Evolutionary conservation across 2,113 vertebrate species (phyloP).

Genomic region (Laterallus jamaicensis): DNA sequence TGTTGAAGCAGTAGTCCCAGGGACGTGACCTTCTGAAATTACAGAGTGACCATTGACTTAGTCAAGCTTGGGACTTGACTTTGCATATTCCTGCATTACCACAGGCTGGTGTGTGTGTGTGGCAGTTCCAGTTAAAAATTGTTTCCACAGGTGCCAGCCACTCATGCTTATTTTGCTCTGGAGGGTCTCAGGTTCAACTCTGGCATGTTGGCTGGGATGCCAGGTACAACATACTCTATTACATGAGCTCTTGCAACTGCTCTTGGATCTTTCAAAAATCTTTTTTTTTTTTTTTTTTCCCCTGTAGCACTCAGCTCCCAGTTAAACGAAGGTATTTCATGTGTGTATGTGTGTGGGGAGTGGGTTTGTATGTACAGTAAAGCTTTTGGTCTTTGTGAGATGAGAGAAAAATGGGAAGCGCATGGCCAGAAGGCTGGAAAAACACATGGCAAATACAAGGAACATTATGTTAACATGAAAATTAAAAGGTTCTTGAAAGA

Average conservation of each 20-base stretch:
- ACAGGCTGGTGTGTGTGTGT: fast-evolving
- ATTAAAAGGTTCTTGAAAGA: background rate
- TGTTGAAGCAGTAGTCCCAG: background rate
- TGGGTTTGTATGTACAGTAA: background rate
- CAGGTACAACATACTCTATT: background rate
- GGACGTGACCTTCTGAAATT: background rate
- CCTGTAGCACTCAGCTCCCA: background rate
- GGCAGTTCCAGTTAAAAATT: background rate
- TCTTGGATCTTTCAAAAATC: background rate
- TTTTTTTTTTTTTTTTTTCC: background rate
- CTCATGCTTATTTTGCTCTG: background rate
- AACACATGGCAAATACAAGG: background rate
- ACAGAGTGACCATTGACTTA: background rate
- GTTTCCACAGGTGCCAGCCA: background rate
- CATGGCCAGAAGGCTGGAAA: background rate
- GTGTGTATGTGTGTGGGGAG: background rate
- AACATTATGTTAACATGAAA: background rate
- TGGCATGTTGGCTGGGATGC: background rate
- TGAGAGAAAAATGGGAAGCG: background rate
- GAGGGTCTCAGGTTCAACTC: background rate
- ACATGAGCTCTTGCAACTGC: background rate
- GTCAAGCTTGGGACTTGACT: background rate
- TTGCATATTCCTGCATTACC: background rate
- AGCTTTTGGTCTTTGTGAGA: background rate
- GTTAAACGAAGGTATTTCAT: background rate